Evolutionary conservation across 2,888 invertebrate species (phyloP).

Genomic region (Panorpa germanica): DNA sequence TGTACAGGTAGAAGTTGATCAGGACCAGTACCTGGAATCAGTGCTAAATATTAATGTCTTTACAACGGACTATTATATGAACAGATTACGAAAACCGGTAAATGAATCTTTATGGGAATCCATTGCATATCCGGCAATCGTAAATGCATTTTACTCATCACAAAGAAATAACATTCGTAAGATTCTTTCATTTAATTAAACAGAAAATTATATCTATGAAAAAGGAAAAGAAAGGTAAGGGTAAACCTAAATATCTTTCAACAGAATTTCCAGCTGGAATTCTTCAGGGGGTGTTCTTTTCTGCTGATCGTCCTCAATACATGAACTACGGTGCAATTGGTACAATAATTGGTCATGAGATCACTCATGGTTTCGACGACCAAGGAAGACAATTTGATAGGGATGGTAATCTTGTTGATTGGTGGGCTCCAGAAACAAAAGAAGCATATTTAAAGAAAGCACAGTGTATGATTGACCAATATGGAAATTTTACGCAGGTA

Average conservation of each 20-base stretch:
- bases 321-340: conserved; percentile 53
- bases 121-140: conserved; percentile 29
- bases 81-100: conserved; percentile 25
- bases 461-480: conserved; percentile 31
- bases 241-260: conserved; percentile 11
- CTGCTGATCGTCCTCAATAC: conserved; percentile 45
- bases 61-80: conserved; percentile 27
- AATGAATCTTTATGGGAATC: conserved; percentile 28
- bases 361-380: conserved; percentile 47
- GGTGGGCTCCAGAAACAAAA: conserved; percentile 52
- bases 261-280: conserved; percentile 57
- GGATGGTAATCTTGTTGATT: conserved; percentile 49
- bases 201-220: conserved; percentile 25
- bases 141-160: conserved; percentile 42
- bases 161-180: conserved; percentile 42
- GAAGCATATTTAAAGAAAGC: conserved; percentile 34
- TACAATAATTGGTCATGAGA: conserved; percentile 50
- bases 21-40: conserved; percentile 24
- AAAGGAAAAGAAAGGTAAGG: too few relatives aligned
- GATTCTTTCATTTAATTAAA: conserved; percentile 26
- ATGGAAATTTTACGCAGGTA: conserved; percentile 26
- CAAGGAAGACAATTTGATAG: conserved; percentile 51
- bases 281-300: conserved; percentile 51
- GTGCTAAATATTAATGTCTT: conserved; percentile 28
- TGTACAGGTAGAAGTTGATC: conserved; percentile 23